Conservation (phyloP, 2,797 vertebrate species). For the Neomorphus geoffroyi region DNA sequence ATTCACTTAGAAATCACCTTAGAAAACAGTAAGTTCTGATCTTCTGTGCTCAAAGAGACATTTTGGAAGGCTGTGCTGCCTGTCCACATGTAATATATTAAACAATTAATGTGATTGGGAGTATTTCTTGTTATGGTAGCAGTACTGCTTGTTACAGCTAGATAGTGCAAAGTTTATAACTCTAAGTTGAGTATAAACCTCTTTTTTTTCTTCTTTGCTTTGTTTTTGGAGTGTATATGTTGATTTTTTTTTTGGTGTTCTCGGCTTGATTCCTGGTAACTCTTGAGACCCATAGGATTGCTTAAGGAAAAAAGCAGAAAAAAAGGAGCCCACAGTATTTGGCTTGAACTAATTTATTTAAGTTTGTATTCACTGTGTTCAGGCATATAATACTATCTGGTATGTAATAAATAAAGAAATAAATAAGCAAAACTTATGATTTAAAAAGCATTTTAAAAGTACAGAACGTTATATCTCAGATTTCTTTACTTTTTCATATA, state of each 20-base stretch:
- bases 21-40: not conserved
- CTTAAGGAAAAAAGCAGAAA: not conserved
- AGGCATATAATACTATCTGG: not conserved
- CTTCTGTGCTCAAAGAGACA: not conserved
- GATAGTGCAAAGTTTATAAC: slow-evolving; percentile 16
- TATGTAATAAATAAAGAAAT: not conserved
- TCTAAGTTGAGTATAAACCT: not conserved
- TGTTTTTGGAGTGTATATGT: not conserved
- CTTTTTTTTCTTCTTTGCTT: not conserved
- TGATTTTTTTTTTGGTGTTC: not conserved
- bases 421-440: not conserved
- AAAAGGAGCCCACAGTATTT: not conserved
- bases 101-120: not conserved
- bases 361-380: not conserved
- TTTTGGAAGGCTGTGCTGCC: not conserved
- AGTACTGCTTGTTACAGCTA: not conserved
- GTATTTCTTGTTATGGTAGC: not conserved
- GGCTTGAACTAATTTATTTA: not conserved
- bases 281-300: not conserved
- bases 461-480: not conserved
- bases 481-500: not conserved
- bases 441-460: not conserved
- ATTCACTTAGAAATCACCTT: not conserved
- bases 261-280: not conserved
- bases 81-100: not conserved